Percentiles rank a stretch among this genome's conserved stretches.
Conservation (phyloP, 2,797 vertebrate species). For the Diglossa cyanea region DNA sequence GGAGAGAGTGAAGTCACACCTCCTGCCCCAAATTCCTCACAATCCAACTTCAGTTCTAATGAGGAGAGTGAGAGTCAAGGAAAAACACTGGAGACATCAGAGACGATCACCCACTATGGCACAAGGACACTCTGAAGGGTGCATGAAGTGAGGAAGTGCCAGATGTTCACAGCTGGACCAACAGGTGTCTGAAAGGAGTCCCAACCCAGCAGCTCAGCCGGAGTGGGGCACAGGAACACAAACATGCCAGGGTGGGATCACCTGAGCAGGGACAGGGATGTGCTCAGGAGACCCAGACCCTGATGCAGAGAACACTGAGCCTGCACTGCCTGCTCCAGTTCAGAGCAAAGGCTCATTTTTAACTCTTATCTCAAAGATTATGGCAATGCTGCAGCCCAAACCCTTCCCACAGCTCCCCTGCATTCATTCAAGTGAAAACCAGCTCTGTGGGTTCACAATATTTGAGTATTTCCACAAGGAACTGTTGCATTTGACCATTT, state of each 20-base stretch:
- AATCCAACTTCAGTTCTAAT: neutral
- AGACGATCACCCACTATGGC: neutral
- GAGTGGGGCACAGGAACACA: neutral
- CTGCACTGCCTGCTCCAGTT: neutral
- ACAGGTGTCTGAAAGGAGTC: neutral
- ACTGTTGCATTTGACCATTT: neutral
- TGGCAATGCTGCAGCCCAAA: neutral
- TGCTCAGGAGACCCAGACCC: neutral
- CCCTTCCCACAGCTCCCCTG: neutral
- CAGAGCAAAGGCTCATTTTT: neutral
- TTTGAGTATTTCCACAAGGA: neutral
- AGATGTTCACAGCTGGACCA: neutral
- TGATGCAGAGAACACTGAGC: neutral
- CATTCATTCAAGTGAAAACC: neutral
- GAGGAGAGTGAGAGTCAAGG: neutral
- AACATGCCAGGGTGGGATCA: accelerated
- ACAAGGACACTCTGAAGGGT: neutral
- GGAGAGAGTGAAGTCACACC: neutral
- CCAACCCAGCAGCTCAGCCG: neutral
- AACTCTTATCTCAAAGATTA: neutral
- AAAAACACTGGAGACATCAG: neutral
- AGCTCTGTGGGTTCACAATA: neutral
- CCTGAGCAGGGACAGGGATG: neutral
- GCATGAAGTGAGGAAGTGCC: neutral
- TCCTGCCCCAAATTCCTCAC: neutral